These are phyloP conservation scores for Plemyria rubiginata DNA, from an alignment of 2,888 invertebrate genomes.

Conservation along the genomic window DNA sequence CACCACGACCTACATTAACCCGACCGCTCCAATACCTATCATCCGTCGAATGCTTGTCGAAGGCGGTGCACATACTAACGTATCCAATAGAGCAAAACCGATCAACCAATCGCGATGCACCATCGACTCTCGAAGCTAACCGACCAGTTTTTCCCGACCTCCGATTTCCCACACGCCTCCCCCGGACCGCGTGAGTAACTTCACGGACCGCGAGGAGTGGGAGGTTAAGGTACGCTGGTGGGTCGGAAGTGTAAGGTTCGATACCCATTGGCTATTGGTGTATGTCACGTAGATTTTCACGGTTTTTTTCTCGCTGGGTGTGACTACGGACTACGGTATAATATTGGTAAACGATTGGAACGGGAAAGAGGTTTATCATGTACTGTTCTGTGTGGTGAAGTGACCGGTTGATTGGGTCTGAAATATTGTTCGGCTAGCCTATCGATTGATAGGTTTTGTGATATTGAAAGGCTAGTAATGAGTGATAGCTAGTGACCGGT, in stretches of 20 bases:
- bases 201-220: slow-evolving; percentile 43
- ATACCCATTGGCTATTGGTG: slow-evolving; percentile 77
- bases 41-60: slow-evolving; percentile 48
- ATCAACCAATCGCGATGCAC: slow-evolving; percentile 79
- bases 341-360: slow-evolving; percentile 52
- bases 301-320: slow-evolving; percentile 62
- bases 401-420: slow-evolving; percentile 8
- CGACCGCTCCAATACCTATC: slow-evolving; percentile 63
- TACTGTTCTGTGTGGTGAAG: slow-evolving; percentile 10
- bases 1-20: slow-evolving; percentile 48
- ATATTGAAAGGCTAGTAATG: neutral
- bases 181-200: slow-evolving; percentile 20
- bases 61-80: slow-evolving; percentile 63
- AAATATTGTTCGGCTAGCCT: neutral
- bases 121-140: slow-evolving; percentile 67
- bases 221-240: slow-evolving; percentile 45
- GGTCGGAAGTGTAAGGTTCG: slow-evolving; percentile 66
- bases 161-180: slow-evolving; percentile 27
- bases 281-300: slow-evolving; percentile 81
- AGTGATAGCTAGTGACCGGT: too few relatives aligned
- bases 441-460: neutral
- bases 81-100: slow-evolving; percentile 84
- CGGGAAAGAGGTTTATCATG: slow-evolving; percentile 33
- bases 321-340: too few relatives aligned
- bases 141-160: slow-evolving; percentile 51